Conservation (phyloP, 2,888 invertebrate genomes). For the Craniophora ligustri region DNA sequence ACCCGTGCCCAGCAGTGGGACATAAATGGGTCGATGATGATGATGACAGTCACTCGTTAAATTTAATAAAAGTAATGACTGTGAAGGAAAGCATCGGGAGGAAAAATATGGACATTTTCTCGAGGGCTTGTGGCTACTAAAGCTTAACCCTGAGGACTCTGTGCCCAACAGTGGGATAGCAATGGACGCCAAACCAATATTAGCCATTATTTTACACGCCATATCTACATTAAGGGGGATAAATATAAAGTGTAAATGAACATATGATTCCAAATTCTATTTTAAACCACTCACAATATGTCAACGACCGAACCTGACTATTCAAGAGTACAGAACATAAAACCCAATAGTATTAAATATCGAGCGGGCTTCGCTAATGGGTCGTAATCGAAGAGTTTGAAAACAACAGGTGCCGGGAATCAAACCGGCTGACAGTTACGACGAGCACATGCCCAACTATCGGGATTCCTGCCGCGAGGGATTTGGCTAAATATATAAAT, state of each 20-base stretch:
- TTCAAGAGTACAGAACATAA: constrained; percentile 51
- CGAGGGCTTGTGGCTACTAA: no score
- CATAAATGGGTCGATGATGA: no score
- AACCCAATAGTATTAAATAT: constrained; percentile 77
- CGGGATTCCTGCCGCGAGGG: constrained; percentile 56
- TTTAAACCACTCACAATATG: constrained; percentile 25
- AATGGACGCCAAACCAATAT: neutral
- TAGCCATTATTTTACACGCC: neutral
- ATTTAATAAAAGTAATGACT: no score
- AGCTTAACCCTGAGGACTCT: neutral
- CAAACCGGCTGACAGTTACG: constrained; percentile 82
- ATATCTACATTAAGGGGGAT: no score
- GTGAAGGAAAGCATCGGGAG: no score
- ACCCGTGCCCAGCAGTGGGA: no score
- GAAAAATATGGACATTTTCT: no score
- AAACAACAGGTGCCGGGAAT: constrained; percentile 86
- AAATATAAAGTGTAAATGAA: no score
- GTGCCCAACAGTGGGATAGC: no score
- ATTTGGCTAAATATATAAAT: constrained; percentile 68
- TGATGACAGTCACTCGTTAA: no score
- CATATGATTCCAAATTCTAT: neutral
- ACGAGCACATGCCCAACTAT: constrained; percentile 74
- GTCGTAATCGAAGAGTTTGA: constrained; percentile 81
- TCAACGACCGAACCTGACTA: constrained; percentile 50
- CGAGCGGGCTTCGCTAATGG: constrained; percentile 79